Percentiles rank a stretch among this genome's conserved stretches.
phyloP scores from a whole-genome alignment of 2,113 vertebrate species.

The Solea solea region DNA sequence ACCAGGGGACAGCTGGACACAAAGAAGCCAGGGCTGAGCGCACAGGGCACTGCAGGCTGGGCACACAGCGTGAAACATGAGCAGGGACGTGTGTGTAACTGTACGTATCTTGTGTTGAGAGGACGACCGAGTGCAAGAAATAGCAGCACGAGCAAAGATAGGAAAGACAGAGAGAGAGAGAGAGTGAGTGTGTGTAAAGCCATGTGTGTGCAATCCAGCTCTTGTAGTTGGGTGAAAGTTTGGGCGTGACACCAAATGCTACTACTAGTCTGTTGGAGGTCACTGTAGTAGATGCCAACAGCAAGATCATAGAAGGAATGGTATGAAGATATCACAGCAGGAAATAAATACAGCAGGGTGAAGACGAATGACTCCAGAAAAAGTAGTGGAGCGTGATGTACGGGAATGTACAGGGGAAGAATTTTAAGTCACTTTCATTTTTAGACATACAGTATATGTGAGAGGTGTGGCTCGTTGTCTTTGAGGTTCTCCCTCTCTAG shows the following conservation, averaged over 20 bases:
- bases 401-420: neutral
- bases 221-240: constrained; percentile 56
- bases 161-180: constrained; percentile 4
- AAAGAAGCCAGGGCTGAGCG: constrained; percentile 22
- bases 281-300: constrained; percentile 58
- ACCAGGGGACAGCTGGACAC: constrained; percentile 63
- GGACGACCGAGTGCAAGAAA: constrained; percentile 31
- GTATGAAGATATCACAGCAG: constrained; percentile 32
- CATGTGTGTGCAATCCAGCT: constrained; percentile 23
- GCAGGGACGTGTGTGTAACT: constrained; percentile 31
- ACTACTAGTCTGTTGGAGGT: constrained; percentile 48
- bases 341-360: constrained; percentile 37
- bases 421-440: neutral
- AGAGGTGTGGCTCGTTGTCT: neutral
- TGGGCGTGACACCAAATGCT: constrained; percentile 43
- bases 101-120: constrained; percentile 26
- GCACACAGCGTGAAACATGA: constrained; percentile 58
- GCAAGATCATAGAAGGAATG: constrained; percentile 48
- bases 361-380: constrained; percentile 19
- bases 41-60: constrained; percentile 17
- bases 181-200: neutral
- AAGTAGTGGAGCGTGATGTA: neutral
- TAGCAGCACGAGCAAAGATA: constrained; percentile 9
- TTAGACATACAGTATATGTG: too few species aligned
- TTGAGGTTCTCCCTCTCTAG: too few species aligned